Conservation (phyloP, 2,888 invertebrate genomes). For the Neria commutata region DNA sequence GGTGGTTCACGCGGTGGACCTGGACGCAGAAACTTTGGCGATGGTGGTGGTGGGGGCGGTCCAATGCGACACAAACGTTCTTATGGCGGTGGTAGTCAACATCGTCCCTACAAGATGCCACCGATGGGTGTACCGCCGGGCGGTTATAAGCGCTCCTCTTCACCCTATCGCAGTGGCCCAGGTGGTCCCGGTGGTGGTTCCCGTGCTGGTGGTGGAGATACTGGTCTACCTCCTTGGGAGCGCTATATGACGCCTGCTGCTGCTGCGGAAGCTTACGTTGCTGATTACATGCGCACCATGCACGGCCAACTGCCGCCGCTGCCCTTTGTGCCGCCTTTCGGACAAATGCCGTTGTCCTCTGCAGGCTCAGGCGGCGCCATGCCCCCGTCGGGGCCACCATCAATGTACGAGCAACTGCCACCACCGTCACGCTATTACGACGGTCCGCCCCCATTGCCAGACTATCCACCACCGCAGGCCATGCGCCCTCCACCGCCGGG, state of each 20-base stretch:
- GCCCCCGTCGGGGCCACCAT: conserved; percentile 51
- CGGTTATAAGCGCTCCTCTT: conserved; percentile 47
- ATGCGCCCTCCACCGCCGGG: conserved; percentile 60
- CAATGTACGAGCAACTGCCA: conserved; percentile 68
- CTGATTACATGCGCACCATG: conserved; percentile 88
- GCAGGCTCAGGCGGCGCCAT: conserved; percentile 64
- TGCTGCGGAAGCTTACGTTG: conserved; percentile 84
- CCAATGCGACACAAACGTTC: conserved; percentile 66
- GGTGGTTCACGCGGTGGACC: conserved; percentile 60
- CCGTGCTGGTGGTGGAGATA: conserved; percentile 65
- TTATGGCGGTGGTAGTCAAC: conserved; percentile 64
- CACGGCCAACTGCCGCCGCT: conserved; percentile 84
- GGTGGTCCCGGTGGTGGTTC: conserved; percentile 44
- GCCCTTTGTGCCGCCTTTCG: conserved; percentile 79
- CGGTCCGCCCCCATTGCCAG: conserved; percentile 77
- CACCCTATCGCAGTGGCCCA: conserved; percentile 44
- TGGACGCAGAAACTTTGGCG: conserved; percentile 62
- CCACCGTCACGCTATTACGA: conserved; percentile 86
- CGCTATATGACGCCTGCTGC: conserved; percentile 68
- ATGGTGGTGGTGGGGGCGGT: conserved; percentile 43
- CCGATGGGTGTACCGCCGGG: conserved; percentile 38
- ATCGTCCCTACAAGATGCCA: conserved; percentile 67
- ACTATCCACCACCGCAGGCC: conserved; percentile 66
- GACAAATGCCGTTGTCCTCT: conserved; percentile 71
- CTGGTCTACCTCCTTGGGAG: conserved; percentile 70